These are phyloP conservation scores for Hippocampus abdominalis DNA, from an alignment of 2,113 vertebrate species.

Conservation along the genomic window DNA sequence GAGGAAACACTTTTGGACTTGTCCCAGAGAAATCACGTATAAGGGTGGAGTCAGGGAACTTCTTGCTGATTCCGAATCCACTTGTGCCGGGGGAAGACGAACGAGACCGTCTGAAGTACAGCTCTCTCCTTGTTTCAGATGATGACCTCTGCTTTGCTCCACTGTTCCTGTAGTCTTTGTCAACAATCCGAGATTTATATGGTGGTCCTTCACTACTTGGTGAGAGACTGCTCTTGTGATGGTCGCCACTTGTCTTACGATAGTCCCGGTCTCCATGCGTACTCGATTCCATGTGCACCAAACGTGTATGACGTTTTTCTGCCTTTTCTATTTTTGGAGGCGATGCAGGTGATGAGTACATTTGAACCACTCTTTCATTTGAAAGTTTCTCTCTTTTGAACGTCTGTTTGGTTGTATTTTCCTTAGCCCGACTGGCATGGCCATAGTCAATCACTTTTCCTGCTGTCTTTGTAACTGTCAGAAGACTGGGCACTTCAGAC, in stretches of 20 bases:
- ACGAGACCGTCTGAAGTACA: constrained; percentile 40
- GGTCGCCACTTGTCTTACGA: constrained; percentile 38
- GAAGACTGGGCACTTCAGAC: constrained; percentile 53
- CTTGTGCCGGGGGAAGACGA: constrained; percentile 47
- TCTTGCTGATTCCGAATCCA: constrained; percentile 66
- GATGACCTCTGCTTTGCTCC: constrained; percentile 30
- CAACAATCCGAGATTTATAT: constrained; percentile 66
- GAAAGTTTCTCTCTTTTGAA: constrained; percentile 69
- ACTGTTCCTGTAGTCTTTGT: constrained; percentile 70
- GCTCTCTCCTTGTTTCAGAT: constrained; percentile 41
- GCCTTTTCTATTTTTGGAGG: constrained; percentile 35
- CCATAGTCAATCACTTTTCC: constrained; percentile 91
- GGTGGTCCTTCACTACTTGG: constrained; percentile 64
- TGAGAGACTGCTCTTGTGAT: constrained; percentile 42
- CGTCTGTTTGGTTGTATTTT: constrained; percentile 53
- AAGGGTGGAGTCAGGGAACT: constrained; percentile 85
- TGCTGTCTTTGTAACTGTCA: constrained; percentile 65
- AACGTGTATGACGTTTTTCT: constrained; percentile 44
- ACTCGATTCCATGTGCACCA: constrained; percentile 58
- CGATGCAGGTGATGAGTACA: constrained; percentile 33
- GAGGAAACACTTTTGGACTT: constrained; percentile 88
- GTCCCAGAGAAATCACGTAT: constrained; percentile 92
- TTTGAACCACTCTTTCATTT: constrained; percentile 63
- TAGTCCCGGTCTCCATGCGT: constrained; percentile 64
- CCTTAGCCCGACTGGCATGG: constrained; percentile 79